Conservation (phyloP, 2,797 vertebrate genomes). For the Mareca penelope region DNA sequence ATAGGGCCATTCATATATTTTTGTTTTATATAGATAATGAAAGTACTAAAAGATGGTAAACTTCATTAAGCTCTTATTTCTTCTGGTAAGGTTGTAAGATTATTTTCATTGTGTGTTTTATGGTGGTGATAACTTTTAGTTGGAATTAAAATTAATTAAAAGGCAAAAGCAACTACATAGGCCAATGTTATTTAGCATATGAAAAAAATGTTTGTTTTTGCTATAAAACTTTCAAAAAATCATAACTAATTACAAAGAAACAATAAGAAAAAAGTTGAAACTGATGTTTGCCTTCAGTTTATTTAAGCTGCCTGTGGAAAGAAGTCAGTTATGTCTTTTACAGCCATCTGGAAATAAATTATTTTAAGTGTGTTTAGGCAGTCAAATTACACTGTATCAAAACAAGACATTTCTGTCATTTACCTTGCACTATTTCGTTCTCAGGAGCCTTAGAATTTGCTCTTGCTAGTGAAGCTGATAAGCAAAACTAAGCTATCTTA, state of each 20-base stretch:
- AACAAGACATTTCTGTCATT: constrained; percentile 26
- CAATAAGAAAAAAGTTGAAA: neutral
- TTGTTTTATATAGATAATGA: neutral
- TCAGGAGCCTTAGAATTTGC: constrained; percentile 24
- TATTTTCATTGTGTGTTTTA: neutral
- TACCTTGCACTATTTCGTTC: constrained; percentile 51
- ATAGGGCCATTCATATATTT: neutral
- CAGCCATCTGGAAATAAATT: constrained; percentile 41
- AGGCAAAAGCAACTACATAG: neutral
- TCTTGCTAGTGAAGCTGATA: constrained; percentile 42
- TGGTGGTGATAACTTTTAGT: neutral
- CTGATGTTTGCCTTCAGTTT: neutral
- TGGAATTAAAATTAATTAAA: neutral
- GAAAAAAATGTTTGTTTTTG: neutral
- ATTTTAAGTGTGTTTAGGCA: constrained; percentile 34
- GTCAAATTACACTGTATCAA: constrained; percentile 46
- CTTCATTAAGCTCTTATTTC: neutral
- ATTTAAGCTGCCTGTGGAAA: constrained; percentile 7
- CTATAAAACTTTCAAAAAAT: neutral
- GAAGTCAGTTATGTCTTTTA: neutral
- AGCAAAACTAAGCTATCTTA: constrained; percentile 36
- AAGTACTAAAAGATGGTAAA: neutral
- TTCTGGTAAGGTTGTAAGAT: neutral
- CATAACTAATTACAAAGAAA: neutral
- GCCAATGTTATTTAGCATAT: neutral